These are phyloP conservation scores for Danaus chrysippus DNA, from an alignment of 2,888 invertebrate species.

Conservation along the genomic window DNA sequence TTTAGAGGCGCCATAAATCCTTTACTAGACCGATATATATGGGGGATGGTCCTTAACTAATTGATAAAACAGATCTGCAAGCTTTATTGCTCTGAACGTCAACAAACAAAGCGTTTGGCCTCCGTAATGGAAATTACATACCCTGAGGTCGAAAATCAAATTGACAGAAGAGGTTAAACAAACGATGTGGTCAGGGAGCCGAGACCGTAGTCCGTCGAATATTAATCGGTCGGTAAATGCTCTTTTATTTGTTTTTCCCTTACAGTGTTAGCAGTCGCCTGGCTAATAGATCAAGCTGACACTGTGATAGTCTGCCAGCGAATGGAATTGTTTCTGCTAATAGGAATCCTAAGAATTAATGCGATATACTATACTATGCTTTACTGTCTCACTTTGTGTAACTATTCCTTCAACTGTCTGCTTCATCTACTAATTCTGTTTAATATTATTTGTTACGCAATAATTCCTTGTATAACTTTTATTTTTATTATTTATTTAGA, in stretches of 20 bases:
- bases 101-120: constrained; percentile 70
- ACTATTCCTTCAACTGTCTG: no score
- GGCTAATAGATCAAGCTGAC: constrained; percentile 41
- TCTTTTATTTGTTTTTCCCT: constrained; percentile 72
- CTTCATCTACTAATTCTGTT: no score
- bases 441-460: no score
- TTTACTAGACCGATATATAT: background rate
- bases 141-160: constrained; percentile 76
- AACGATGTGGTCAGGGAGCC: constrained; percentile 72
- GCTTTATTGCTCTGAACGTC: constrained; percentile 58
- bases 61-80: constrained; percentile 52
- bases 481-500: no score
- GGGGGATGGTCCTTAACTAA: constrained; percentile 31
- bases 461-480: no score
- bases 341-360: background rate
- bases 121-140: constrained; percentile 76
- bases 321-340: constrained; percentile 11
- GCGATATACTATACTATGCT: background rate
- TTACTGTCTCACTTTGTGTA: no score
- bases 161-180: constrained; percentile 79
- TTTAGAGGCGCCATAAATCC: no score
- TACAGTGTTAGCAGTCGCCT: constrained; percentile 40
- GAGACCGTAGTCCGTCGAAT: constrained; percentile 59
- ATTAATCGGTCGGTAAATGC: constrained; percentile 74
- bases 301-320: constrained; percentile 28